Percentiles rank a stretch among this genome's conserved stretches.
Evolutionary conservation across 2,888 invertebrate genomes (phyloP).

Genomic region (Cyrtodaria siliqua): DNA sequence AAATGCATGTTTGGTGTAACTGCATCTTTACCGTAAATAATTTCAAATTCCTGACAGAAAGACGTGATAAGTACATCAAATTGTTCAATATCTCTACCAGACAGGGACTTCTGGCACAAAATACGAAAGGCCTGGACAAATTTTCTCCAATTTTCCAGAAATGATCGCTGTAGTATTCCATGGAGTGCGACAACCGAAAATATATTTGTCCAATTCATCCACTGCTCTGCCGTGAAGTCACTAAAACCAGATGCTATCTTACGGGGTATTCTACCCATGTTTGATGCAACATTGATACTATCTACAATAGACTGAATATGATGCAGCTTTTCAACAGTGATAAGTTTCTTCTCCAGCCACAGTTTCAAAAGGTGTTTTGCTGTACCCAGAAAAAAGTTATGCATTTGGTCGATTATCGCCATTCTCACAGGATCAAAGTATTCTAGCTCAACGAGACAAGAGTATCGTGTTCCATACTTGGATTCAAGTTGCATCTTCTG

Average conservation of each 20-base stretch:
- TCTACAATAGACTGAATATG: neutral
- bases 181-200: slow-evolving; percentile 30
- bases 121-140: neutral
- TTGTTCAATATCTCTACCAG: neutral
- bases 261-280: slow-evolving; percentile 20
- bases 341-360: slow-evolving; percentile 28
- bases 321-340: neutral
- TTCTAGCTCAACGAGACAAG: slow-evolving; percentile 22
- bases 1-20: neutral
- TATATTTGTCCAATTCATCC: slow-evolving; percentile 38
- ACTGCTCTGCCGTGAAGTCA: slow-evolving; percentile 12
- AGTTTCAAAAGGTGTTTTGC: slow-evolving; percentile 26
- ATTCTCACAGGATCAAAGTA: slow-evolving; percentile 41
- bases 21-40: neutral
- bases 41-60: neutral
- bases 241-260: slow-evolving; percentile 35
- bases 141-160: neutral
- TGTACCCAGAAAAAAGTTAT: slow-evolving; percentile 30
- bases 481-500: slow-evolving; percentile 10
- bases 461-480: slow-evolving; percentile 31
- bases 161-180: slow-evolving; percentile 1
- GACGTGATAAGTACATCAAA: neutral
- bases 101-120: neutral
- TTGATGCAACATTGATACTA: neutral
- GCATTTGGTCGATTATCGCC: slow-evolving; percentile 38